Evolutionary conservation across 2,797 vertebrate genomes (phyloP).

Genomic region (Avahi laniger): DNA sequence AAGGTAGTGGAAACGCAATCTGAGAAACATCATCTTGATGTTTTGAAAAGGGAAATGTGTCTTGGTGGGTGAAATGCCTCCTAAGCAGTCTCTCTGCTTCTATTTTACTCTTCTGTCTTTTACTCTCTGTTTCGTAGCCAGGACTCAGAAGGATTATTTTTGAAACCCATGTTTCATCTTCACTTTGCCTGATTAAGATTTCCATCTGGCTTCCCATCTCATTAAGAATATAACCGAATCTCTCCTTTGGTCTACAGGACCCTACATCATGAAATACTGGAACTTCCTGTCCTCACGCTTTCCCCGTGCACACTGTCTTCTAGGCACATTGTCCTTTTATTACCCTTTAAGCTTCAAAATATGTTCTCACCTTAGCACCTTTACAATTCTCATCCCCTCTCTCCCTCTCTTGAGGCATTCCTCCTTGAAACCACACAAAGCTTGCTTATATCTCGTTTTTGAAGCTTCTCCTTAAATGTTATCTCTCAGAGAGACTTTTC

Average conservation of each 20-base stretch:
- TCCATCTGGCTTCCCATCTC: background rate
- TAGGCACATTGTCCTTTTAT: background rate
- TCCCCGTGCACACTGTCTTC: background rate
- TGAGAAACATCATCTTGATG: background rate
- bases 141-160: background rate
- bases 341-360: background rate
- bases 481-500: background rate
- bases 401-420: background rate
- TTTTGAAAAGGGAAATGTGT: background rate
- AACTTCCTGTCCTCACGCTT: background rate
- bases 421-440: background rate
- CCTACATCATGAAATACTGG: rapidly evolving
- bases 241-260: background rate
- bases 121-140: background rate
- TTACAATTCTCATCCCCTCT: background rate
- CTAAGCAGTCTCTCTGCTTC: too few relatives aligned
- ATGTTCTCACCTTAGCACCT: background rate
- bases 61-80: background rate
- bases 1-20: background rate
- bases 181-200: background rate
- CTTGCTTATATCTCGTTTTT: too few relatives aligned
- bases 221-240: background rate
- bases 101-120: background rate
- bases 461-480: background rate
- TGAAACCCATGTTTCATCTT: background rate